Evolutionary conservation across 2,797 vertebrate genomes (phyloP).

Genomic region (Poeciliopsis paucimaculata): DNA sequence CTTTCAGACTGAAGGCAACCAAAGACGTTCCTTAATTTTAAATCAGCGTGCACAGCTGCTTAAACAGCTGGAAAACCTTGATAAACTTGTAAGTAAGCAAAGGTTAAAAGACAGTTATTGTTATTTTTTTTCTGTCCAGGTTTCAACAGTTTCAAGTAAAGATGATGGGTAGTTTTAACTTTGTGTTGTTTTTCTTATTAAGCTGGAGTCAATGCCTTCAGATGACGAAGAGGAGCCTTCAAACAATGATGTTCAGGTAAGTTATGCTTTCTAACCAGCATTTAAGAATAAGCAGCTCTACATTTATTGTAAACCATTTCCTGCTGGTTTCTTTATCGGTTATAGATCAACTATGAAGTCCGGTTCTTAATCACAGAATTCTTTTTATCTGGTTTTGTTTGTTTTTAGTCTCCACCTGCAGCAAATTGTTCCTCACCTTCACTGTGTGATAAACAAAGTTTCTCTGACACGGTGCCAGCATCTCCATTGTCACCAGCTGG

Average conservation of each 20-base stretch:
- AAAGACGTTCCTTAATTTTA: slow-evolving; percentile 40
- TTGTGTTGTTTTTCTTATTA: not conserved
- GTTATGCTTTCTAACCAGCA: not conserved
- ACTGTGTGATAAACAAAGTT: not conserved
- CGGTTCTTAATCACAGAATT: not conserved
- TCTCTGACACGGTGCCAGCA: slow-evolving; percentile 5
- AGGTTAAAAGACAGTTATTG: accelerated
- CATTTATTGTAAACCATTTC: not conserved
- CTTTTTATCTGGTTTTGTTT: not conserved
- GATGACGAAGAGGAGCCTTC: slow-evolving; percentile 23
- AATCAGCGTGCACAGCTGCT: slow-evolving; percentile 54
- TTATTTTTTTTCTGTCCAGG: not conserved
- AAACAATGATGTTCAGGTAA: slow-evolving; percentile 19
- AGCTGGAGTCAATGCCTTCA: slow-evolving; percentile 54
- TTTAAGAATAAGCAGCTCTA: not conserved
- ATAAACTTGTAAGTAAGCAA: slow-evolving; percentile 62
- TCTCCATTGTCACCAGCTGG: slow-evolving; percentile 7
- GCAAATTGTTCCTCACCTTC: slow-evolving; percentile 4
- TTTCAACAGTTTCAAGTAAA: not conserved
- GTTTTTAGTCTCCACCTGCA: slow-evolving; percentile 4
- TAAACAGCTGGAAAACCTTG: slow-evolving; percentile 57
- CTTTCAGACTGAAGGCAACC: slow-evolving; percentile 39
- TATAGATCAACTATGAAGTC: accelerated
- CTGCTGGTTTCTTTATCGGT: not conserved
- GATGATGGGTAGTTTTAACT: accelerated